Evolutionary conservation across 2,888 invertebrate genomes (phyloP).

Genomic region (Blastobasis adustella): DNA sequence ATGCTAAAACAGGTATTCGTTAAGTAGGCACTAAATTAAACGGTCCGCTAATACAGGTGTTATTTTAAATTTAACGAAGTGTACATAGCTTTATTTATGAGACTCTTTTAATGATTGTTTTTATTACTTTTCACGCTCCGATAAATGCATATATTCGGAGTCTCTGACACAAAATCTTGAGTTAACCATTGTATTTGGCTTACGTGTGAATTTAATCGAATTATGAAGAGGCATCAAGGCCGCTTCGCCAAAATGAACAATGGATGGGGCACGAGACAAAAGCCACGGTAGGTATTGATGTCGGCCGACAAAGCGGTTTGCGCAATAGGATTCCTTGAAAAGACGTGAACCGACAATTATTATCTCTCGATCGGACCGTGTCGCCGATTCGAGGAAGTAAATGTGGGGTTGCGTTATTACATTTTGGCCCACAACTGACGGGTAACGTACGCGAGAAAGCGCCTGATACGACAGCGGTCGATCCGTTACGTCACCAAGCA

Average conservation of each 20-base stretch:
- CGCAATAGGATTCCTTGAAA: constrained; percentile 71
- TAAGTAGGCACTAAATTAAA: not conserved
- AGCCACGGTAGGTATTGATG: constrained; percentile 59
- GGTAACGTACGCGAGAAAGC: too few species aligned
- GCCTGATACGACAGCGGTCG: too few species aligned
- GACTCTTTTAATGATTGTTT: too few species aligned
- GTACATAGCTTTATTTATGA: not conserved
- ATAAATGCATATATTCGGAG: too few species aligned
- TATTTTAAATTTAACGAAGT: not conserved
- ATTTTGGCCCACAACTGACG: constrained; percentile 18
- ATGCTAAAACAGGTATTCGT: not conserved
- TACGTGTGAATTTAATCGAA: constrained; percentile 42
- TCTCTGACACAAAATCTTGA: too few species aligned
- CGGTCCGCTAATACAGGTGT: not conserved
- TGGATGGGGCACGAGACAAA: constrained; percentile 68
- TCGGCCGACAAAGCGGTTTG: constrained; percentile 69
- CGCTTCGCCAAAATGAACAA: constrained; percentile 60
- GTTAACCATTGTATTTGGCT: too few species aligned
- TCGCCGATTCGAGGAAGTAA: constrained; percentile 55
- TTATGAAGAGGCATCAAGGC: constrained; percentile 62
- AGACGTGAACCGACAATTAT: constrained; percentile 70
- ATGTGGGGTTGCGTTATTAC: constrained; percentile 29
- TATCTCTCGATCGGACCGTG: constrained; percentile 63
- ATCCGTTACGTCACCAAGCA: too few species aligned
- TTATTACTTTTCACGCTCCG: too few species aligned